phyloP scores from a whole-genome alignment of 2,113 vertebrate species.

The Willisornis vidua region DNA sequence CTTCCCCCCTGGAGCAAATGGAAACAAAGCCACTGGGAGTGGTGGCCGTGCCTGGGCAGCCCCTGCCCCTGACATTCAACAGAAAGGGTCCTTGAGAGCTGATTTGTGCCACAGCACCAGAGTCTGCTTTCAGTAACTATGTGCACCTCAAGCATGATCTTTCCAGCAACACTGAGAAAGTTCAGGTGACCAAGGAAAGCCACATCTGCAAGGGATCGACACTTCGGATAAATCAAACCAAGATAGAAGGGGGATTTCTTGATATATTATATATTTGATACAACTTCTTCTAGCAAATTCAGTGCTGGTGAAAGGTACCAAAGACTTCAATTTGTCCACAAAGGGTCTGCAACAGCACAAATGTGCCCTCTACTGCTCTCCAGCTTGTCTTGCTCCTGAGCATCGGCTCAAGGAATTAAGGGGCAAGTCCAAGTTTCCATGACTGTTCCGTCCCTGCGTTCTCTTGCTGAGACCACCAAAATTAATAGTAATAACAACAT shows the following conservation, averaged over 20 bases:
- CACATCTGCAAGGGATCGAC: background rate
- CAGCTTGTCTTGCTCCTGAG: background rate
- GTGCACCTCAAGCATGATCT: background rate
- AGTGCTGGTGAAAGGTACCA: slow-evolving; percentile 7
- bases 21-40: background rate
- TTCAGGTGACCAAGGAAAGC: background rate
- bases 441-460: background rate
- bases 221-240: background rate
- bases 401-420: background rate
- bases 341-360: background rate
- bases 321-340: background rate
- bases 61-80: slow-evolving; percentile 35
- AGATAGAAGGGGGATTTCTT: background rate
- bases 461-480: background rate
- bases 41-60: background rate
- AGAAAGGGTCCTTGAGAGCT: background rate
- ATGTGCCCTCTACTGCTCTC: background rate
- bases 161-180: background rate
- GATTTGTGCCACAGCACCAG: background rate
- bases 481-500: background rate
- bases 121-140: background rate
- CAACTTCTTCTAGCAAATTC: background rate
- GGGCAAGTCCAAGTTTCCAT: background rate
- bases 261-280: background rate
- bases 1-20: background rate